Percentiles rank a stretch among this genome's conserved stretches.
Conservation (phyloP, 2,888 invertebrate species). For the Drosophila yooni region DNA sequence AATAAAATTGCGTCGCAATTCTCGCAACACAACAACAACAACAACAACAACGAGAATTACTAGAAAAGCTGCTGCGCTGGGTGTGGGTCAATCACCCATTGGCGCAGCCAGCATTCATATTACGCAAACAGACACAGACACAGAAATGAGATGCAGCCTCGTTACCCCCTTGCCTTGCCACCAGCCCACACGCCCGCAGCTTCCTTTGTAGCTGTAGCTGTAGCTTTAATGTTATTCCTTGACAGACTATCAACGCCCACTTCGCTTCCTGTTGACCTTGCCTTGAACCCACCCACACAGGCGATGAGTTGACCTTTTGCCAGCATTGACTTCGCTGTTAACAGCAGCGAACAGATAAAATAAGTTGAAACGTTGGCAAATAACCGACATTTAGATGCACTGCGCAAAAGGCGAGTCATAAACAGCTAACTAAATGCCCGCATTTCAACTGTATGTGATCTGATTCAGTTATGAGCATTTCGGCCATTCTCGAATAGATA, state of each 20-base stretch:
- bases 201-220: neutral
- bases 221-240: conserved; percentile 10
- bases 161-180: neutral
- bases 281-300: conserved; percentile 34
- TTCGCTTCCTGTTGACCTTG: conserved; percentile 38
- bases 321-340: conserved; percentile 21
- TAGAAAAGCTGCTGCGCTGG: conserved; percentile 10
- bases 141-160: conserved; percentile 30
- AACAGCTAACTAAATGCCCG: neutral
- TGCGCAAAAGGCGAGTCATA: neutral
- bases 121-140: neutral
- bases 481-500: neutral
- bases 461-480: neutral
- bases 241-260: conserved; percentile 6
- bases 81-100: conserved; percentile 48
- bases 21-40: conserved; percentile 8
- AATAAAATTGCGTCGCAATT: conserved; percentile 62
- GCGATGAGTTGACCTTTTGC: conserved; percentile 42
- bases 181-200: too few species aligned
- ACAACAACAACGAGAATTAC: conserved; percentile 12
- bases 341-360: neutral
- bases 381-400: conserved; percentile 6
- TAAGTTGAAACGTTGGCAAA: neutral
- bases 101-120: neutral
- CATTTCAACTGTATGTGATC: neutral